phyloP scores from a whole-genome alignment of 2,888 invertebrate species.

The Archips crataeganus region DNA sequence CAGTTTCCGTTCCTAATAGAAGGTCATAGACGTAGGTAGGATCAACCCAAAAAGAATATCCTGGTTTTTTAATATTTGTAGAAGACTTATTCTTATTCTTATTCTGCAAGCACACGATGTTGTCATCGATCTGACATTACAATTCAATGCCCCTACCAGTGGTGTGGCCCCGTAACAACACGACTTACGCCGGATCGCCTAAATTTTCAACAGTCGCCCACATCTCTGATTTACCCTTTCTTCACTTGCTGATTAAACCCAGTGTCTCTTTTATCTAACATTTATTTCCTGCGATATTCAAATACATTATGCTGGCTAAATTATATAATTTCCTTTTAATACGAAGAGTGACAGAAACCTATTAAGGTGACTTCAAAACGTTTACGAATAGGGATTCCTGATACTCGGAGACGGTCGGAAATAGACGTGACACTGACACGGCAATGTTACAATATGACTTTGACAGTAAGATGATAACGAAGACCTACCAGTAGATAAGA shows the following conservation, averaged over 20 bases:
- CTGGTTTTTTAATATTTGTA: background rate
- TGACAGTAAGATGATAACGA: slow-evolving; percentile 14
- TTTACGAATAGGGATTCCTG: slow-evolving; percentile 29
- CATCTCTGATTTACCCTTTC: too few relatives aligned
- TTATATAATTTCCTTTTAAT: slow-evolving; percentile 32
- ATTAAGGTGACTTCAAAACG: slow-evolving; percentile 38
- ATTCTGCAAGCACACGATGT: too few relatives aligned
- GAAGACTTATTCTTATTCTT: too few relatives aligned
- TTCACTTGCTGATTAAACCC: too few relatives aligned
- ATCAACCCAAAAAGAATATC: background rate
- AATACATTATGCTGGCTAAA: slow-evolving; percentile 12
- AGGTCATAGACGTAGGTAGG: background rate
- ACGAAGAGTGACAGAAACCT: slow-evolving; percentile 34
- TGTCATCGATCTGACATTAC: too few relatives aligned
- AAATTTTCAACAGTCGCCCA: too few relatives aligned
- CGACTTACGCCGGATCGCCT: too few relatives aligned
- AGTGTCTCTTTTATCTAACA: too few relatives aligned
- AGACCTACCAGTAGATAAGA: background rate
- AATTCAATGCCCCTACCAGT: too few relatives aligned
- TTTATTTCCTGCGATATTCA: background rate
- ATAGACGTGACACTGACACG: slow-evolving; percentile 24
- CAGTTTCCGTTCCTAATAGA: background rate
- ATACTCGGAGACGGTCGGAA: slow-evolving; percentile 29
- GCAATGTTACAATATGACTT: slow-evolving; percentile 6
- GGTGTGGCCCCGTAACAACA: too few relatives aligned